Evolutionary conservation across 1,140 invertebrate genomes (phyloP).

Genomic region (Lepidurus packardi): DNA sequence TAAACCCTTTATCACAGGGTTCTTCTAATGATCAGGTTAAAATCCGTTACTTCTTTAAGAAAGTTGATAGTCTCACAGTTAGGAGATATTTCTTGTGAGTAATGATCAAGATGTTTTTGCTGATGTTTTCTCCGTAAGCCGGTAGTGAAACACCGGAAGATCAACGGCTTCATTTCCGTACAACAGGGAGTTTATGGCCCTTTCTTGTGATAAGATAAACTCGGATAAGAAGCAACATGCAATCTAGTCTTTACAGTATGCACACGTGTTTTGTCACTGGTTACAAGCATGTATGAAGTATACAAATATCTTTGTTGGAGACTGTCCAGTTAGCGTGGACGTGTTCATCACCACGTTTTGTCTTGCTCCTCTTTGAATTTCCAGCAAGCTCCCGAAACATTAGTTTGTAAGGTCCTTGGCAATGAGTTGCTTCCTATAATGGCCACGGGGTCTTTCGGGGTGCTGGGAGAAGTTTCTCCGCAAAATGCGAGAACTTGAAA

Average conservation of each 20-base stretch:
- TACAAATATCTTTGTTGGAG: background rate
- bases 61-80: too few species aligned
- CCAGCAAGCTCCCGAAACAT: background rate
- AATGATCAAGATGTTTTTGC: background rate
- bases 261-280: background rate
- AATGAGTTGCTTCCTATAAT: background rate
- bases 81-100: too few species aligned
- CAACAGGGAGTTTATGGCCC: background rate
- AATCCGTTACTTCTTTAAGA: too few species aligned
- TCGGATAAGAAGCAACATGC: background rate
- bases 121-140: background rate
- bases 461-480: background rate
- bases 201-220: background rate
- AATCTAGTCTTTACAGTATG: background rate
- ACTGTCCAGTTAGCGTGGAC: background rate
- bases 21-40: too few species aligned
- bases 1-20: too few species aligned
- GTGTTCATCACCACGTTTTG: background rate
- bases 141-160: background rate
- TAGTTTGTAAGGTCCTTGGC: background rate
- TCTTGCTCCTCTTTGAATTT: background rate
- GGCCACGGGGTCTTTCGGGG: background rate
- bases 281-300: background rate
- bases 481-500: background rate
- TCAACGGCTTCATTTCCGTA: slow-evolving; percentile 11